These are phyloP conservation scores for Catajapyx aquilonaris DNA, from an alignment of 1,140 invertebrate genomes.

Conservation along the genomic window DNA sequence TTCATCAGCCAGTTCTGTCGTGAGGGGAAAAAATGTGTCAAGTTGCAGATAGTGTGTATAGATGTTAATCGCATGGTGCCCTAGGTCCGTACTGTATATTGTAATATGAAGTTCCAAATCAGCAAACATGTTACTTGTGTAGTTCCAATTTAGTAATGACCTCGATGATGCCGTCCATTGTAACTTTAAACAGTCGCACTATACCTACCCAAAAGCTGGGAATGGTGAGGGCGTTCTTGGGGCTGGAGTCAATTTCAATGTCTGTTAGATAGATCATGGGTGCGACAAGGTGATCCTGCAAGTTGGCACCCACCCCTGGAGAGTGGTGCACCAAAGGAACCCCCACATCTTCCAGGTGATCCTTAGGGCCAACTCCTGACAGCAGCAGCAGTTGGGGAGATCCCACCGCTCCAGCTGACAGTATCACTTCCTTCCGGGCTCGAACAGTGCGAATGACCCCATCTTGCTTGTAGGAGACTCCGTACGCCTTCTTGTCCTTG, in stretches of 20 bases:
- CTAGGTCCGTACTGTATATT: too few relatives aligned
- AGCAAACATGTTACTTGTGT: too few relatives aligned
- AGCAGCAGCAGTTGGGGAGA: slow-evolving; percentile 17
- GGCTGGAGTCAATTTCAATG: too few relatives aligned
- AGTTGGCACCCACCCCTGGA: neutral
- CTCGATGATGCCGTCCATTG: too few relatives aligned
- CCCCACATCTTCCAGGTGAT: slow-evolving; percentile 13
- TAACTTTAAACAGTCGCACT: too few relatives aligned
- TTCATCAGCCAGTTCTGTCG: neutral
- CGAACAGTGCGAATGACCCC: slow-evolving; percentile 1
- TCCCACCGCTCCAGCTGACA: slow-evolving; percentile 9
- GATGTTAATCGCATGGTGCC: neutral
- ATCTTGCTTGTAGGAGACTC: slow-evolving; percentile 4
- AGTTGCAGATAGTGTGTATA: neutral
- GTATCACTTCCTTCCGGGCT: slow-evolving; percentile 9
- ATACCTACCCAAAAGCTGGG: too few relatives aligned
- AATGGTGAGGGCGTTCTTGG: too few relatives aligned
- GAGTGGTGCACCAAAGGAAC: neutral
- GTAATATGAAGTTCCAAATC: too few relatives aligned
- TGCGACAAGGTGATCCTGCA: neutral
- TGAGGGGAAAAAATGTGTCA: too few relatives aligned
- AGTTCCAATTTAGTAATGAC: too few relatives aligned
- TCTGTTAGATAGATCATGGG: too few relatives aligned
- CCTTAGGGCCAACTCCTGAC: slow-evolving; percentile 19
- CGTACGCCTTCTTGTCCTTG: neutral